A percentile compares a stretch with the other conserved stretches of the same genome.
These are phyloP conservation scores for Anthonomus grandis DNA, from an alignment of 1,140 invertebrate species.

Conservation along the genomic window DNA sequence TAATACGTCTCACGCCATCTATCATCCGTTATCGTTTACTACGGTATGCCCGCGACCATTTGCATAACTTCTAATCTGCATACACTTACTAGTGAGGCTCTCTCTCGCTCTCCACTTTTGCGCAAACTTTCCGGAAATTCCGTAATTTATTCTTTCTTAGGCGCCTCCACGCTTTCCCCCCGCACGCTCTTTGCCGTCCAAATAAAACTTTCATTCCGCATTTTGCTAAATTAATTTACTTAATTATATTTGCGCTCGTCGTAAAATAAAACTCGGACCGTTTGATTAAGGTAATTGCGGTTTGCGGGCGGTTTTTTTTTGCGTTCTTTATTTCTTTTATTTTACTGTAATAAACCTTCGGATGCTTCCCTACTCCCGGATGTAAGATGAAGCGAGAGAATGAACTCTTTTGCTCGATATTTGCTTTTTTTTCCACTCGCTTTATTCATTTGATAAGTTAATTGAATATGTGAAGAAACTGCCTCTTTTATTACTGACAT, in stretches of 20 bases:
- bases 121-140: constrained; percentile 33
- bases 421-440: no score
- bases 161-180: constrained; percentile 3
- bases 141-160: constrained; percentile 23
- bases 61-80: constrained; percentile 36
- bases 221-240: constrained; percentile 22
- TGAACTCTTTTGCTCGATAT: no score
- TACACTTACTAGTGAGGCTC: constrained; percentile 30
- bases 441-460: no score
- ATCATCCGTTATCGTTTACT: constrained; percentile 29
- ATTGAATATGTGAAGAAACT: no score
- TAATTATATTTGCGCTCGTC: constrained; percentile 18
- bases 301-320: constrained; percentile 1
- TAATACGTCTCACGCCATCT: constrained; percentile 26
- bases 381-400: no score
- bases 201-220: constrained; percentile 17
- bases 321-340: no score
- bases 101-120: no score
- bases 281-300: constrained; percentile 18
- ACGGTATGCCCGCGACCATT: constrained; percentile 27
- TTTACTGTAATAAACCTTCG: constrained; percentile 9
- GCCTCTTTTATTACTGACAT: no score
- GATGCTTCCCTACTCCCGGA: no score
- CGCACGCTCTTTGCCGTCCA: no score
- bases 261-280: constrained; percentile 13